phyloP scores from a whole-genome alignment of 2,888 invertebrate genomes.

The Agrochola litura region DNA sequence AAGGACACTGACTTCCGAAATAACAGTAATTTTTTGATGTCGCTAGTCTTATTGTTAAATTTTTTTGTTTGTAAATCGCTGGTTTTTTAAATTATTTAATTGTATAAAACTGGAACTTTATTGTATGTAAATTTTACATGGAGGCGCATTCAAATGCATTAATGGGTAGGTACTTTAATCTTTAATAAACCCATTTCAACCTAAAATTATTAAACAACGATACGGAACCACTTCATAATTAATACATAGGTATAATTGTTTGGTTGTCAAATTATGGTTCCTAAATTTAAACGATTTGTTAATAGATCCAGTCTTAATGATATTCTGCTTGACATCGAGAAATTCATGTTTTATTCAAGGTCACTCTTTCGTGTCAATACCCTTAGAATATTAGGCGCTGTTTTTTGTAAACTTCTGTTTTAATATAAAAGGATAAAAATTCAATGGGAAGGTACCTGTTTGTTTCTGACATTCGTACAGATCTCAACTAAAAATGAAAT shows the following conservation, averaged over 20 bases:
- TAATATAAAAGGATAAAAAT: slow-evolving; percentile 73
- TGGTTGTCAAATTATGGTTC: slow-evolving; percentile 25
- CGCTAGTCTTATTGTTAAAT: too few relatives aligned
- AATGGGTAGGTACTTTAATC: neutral
- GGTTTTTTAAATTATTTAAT: too few relatives aligned
- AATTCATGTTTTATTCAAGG: slow-evolving; percentile 71
- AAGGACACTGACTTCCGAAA: too few relatives aligned
- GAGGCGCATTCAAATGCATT: neutral
- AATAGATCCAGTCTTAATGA: slow-evolving; percentile 56
- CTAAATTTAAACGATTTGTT: slow-evolving; percentile 42
- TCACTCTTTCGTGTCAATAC: slow-evolving; percentile 70
- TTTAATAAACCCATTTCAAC: neutral
- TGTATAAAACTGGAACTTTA: neutral
- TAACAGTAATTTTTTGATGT: too few relatives aligned
- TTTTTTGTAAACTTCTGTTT: slow-evolving; percentile 69
- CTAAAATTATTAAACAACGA: neutral
- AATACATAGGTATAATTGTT: slow-evolving; percentile 24
- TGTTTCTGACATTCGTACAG: slow-evolving; percentile 70
- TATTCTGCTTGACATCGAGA: slow-evolving; percentile 53
- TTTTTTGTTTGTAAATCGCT: too few relatives aligned
- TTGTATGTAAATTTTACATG: neutral
- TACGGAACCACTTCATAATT: slow-evolving; percentile 46
- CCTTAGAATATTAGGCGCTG: slow-evolving; percentile 56
- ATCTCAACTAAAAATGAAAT: slow-evolving; percentile 78
- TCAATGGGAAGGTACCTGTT: slow-evolving; percentile 69